Evolutionary conservation across 2,888 invertebrate species (phyloP).

Genomic region (Sinopyrophorus schimmeli): DNA sequence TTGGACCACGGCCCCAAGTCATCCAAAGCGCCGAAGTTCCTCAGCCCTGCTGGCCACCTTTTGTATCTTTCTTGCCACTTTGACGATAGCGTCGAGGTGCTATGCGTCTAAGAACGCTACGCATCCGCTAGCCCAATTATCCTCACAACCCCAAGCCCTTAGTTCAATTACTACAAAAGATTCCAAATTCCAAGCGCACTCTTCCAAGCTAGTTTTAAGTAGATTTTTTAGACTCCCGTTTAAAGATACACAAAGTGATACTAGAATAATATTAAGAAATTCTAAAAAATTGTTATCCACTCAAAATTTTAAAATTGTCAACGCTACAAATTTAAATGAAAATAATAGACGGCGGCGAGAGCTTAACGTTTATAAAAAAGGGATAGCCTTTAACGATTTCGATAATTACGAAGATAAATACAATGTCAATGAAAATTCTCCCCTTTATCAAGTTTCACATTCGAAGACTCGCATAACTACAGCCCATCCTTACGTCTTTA

Average conservation of each 20-base stretch:
- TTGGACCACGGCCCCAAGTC: constrained; percentile 51
- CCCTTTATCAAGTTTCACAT: constrained; percentile 5
- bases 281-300: constrained; percentile 41
- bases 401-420: constrained; percentile 19
- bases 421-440: constrained; percentile 15
- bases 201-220: constrained; percentile 52
- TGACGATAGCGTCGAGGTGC: constrained; percentile 65
- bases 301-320: constrained; percentile 37
- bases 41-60: constrained; percentile 49
- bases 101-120: constrained; percentile 56
- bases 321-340: constrained; percentile 25
- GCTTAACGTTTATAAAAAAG: constrained; percentile 29
- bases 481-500: neutral
- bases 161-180: constrained; percentile 37
- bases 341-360: constrained; percentile 37
- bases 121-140: constrained; percentile 44
- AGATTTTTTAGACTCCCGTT: constrained; percentile 41
- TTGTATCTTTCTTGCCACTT: constrained; percentile 50
- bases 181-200: constrained; percentile 46
- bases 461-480: constrained; percentile 1
- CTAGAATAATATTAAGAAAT: constrained; percentile 46
- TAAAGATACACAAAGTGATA: constrained; percentile 47
- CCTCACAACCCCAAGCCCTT: constrained; percentile 31
- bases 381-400: constrained; percentile 28
- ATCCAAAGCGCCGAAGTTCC: constrained; percentile 41